Evolutionary conservation across 1,140 invertebrate genomes (phyloP).

Genomic region (Scaptomyza graminum): DNA sequence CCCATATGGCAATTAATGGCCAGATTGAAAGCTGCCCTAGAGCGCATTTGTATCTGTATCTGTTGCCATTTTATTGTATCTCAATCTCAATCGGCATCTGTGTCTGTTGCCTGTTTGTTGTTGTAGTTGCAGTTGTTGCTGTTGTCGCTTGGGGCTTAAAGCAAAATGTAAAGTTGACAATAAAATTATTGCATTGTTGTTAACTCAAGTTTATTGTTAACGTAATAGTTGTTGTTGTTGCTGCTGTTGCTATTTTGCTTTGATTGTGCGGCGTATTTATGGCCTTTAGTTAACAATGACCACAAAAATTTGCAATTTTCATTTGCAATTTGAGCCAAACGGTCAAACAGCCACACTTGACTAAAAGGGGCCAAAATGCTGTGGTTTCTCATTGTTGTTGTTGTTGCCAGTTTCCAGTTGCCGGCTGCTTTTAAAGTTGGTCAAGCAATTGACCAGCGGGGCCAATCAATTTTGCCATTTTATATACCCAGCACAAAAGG

Average conservation of each 20-base stretch:
- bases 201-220: conserved; percentile 23
- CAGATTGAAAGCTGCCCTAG: conserved; percentile 31
- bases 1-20: conserved; percentile 24
- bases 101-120: conserved; percentile 12
- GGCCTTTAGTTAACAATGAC: conserved; percentile 77
- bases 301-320: conserved; percentile 79
- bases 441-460: conserved; percentile 42
- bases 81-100: conserved; percentile 22
- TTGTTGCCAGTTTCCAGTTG: conserved; percentile 9
- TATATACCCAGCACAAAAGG: conserved; percentile 2
- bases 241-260: conserved; percentile 18
- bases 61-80: conserved; percentile 10
- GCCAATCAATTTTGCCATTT: conserved; percentile 31
- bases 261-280: conserved; percentile 65
- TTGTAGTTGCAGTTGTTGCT: conserved; percentile 43
- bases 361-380: conserved; percentile 30
- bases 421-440: conserved; percentile 48
- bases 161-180: conserved; percentile 70
- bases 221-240: conserved; percentile 1
- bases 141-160: conserved; percentile 39
- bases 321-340: conserved; percentile 72
- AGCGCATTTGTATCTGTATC: conserved; percentile 31
- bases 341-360: conserved; percentile 41
- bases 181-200: conserved; percentile 72
- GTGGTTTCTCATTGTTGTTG: background rate